Base-by-base conservation (phyloP, 2,113 vertebrate species). In the Salvelinus sp. region DNA sequence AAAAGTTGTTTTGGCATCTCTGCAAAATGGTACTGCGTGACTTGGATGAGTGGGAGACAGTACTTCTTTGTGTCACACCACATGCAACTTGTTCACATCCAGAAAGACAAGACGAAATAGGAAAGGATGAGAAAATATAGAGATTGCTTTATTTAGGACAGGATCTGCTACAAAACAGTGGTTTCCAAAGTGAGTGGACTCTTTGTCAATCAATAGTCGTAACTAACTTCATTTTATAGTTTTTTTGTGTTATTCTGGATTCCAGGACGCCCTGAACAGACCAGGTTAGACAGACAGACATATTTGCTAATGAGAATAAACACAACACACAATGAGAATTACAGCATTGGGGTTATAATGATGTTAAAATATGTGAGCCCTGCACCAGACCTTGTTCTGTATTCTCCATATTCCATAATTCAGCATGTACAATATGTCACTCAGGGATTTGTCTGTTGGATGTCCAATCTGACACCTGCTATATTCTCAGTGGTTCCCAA, bases 111-210 rank as follows among this genome's bases (percentile, higher is more conserved):
- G 58, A 62, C 0, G 0, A 62, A 62, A 23, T 23, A 22, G 2
- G 18, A 20, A 60, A 69, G 69, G 57, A 62, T 1, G 74, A 76
- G 74, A 70, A 18, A n/a, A 22, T 62, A 20, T n/a, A 62, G 12
- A 62, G 58, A 62, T 25, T 23, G 2, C 60, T 63, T 22, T 10
- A 13, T 22, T n/a, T 63, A 63, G 20, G 7, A 25, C 9, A 38
- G 38, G n/a, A 63, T n/a, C 60, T 63, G 60, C 4, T n/a, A 38
- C 16, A 63, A 63, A 25, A 1, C 60, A 22, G 6, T 3, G 60
- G 60, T 22, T 63, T 20, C 18, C 18, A 63, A 38, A n/a, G 60
- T 63, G n/a, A 23, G n/a, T 22, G 16, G 60, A 63, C 60, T 63
- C 10, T 23, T 16, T 63, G 60, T 22, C 60, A 63, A 63, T 54